Evolutionary conservation across 2,888 invertebrate species (phyloP).

Genomic region (Osmoderma eremita): DNA sequence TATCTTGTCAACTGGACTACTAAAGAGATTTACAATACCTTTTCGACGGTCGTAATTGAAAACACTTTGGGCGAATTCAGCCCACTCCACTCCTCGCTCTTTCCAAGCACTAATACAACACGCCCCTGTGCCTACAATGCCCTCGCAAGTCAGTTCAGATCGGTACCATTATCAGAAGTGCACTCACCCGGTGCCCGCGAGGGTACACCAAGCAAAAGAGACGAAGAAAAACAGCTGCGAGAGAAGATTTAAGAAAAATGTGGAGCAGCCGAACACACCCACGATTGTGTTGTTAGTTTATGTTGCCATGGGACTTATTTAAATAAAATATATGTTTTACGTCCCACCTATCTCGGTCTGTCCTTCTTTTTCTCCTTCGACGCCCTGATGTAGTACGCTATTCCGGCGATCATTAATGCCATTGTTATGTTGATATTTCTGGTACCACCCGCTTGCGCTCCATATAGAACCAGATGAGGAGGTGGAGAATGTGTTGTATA

Average conservation of each 20-base stretch:
- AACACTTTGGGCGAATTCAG: conserved; percentile 45
- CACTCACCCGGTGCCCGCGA: conserved; percentile 23
- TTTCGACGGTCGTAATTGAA: conserved; percentile 43
- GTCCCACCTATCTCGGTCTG: conserved; percentile 22
- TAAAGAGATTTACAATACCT: conserved; percentile 41
- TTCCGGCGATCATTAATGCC: conserved; percentile 46
- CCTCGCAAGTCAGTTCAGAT: conserved; percentile 21
- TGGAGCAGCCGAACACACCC: conserved; percentile 43
- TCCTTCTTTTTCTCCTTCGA: conserved; percentile 25
- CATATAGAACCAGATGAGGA: conserved; percentile 36
- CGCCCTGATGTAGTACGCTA: conserved; percentile 15
- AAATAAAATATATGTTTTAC: conserved; percentile 40
- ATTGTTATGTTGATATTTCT: conserved; percentile 50
- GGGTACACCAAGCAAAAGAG: conserved; percentile 19
- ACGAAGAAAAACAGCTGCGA: conserved; percentile 41
- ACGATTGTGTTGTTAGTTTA: conserved; percentile 42
- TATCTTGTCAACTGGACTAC: conserved; percentile 28
- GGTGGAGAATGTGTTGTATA: conserved; percentile 28
- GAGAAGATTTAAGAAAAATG: conserved; percentile 41
- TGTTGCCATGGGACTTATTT: conserved; percentile 36
- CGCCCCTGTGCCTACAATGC: conserved; percentile 32
- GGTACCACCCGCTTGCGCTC: conserved; percentile 47
- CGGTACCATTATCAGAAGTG: conserved; percentile 13
- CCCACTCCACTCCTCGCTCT: conserved; percentile 42
- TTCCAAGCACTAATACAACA: conserved; percentile 18